Base-by-base conservation (phyloP, 2,113 vertebrate species). In the Tachuris rubrigastra region DNA sequence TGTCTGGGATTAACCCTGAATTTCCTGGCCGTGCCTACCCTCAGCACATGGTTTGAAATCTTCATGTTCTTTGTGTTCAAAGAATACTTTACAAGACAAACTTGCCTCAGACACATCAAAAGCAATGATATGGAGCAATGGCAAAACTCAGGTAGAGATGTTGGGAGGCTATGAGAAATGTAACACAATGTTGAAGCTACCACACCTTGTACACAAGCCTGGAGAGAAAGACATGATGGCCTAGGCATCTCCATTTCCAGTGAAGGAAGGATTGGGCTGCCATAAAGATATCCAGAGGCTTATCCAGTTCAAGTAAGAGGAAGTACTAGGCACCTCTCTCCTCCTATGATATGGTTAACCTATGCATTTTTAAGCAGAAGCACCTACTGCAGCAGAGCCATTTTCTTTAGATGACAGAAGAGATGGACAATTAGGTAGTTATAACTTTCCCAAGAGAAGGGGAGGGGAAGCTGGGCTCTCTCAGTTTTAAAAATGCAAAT, bases 151-250 rank as follows among this genome's bases (percentile, higher is more conserved):
- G n/a, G 16, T 37, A 18, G 28, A 83, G 41, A 46, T 24, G 5
- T 5, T 65, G 35, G 18, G 35, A 39, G 15, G 53, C 6, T 67
- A 0, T n/a, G 46, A 6, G 56, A 42, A 75, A 46, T 13, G 35
- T 41, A 63, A 59, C 23, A 16, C 41, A 24, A 12, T 0, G 1
- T 1, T 35, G 53, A 41, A 49, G 22, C 3, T 10, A 37, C 21
- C n/a, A 55, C 16, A 62, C 8, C 12, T 81, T 37, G 31, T 33
- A 58, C 23, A 18, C 30, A 53, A 25, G 39, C 33, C 60, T 46
- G 12, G 23, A 76, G 25, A n/a, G 19, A 31, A 77, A 62, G 25
- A 14, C 15, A 7, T 19, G 37, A 19, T 87, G 25, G 15, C 12
- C 60, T 30, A 41, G 6, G 6, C 44, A 35, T 27, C 27, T 68